A percentile compares a stretch with the other conserved stretches of the same genome.
Evolutionary conservation across 2,113 vertebrate genomes (phyloP).

Genomic region (Myiopsitta monachus): DNA sequence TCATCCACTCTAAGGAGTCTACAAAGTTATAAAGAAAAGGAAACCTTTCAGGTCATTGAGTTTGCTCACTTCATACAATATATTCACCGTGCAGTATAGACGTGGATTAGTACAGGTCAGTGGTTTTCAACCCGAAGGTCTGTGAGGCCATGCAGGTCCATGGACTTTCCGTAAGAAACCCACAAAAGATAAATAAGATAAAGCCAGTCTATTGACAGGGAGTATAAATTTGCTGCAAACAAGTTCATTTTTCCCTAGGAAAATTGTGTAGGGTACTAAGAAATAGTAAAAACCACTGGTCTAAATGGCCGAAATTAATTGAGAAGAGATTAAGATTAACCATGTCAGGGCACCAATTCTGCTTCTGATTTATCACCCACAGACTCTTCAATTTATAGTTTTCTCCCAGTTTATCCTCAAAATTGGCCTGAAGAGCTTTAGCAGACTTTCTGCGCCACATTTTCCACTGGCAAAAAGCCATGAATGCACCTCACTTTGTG

Average conservation of each 20-base stretch:
- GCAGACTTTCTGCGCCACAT: not conserved
- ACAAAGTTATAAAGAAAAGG: not conserved
- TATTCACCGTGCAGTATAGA: constrained; percentile 43
- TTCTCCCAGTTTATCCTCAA: not conserved
- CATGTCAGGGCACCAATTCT: not conserved
- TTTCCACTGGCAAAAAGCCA: constrained; percentile 6
- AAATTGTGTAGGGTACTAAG: not conserved
- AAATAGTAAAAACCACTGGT: not conserved
- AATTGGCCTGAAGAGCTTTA: not conserved
- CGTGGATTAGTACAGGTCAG: constrained; percentile 55
- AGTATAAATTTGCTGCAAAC: not conserved
- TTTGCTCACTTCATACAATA: constrained; percentile 25
- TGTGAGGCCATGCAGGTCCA: not conserved
- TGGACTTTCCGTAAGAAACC: not conserved
- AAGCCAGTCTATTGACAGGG: not conserved
- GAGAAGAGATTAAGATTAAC: not conserved
- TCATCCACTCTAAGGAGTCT: constrained; percentile 23
- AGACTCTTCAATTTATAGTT: not conserved
- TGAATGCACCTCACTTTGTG: not conserved
- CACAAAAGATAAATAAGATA: constrained; percentile 6
- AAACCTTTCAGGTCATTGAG: constrained; percentile 23
- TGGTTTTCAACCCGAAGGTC: constrained; percentile 1
- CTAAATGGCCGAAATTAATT: not conserved
- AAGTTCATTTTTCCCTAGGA: not conserved
- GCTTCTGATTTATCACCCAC: not conserved